Evolutionary conservation across 1,140 invertebrate species (phyloP), one percentile per base, ranked within the genome.

Genomic region (Sesamia nonagrioides): DNA sequence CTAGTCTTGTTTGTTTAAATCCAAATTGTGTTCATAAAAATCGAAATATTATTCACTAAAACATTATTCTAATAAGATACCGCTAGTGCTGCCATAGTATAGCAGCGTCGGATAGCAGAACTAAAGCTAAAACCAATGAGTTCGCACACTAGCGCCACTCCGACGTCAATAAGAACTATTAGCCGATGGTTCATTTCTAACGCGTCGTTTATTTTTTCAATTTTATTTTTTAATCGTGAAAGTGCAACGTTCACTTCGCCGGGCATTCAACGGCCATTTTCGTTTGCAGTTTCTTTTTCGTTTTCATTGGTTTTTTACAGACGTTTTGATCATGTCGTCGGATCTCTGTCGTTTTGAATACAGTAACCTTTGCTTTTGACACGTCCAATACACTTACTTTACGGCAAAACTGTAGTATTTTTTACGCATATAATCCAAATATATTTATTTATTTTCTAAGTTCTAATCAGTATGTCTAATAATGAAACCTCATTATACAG

Each of bases 171-270:
- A 74, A 83, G 86, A 92, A 91, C 89, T 91, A 89, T 88, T 87
- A 80, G 82, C 81, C 84, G 84, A 88, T 91, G 92, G 92, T 93
- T 93, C 92, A 92, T 92, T 92, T 90, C 91, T 89, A 90, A 89
- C 90, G 84, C 85, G 85, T 79, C 79, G 85, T 86, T 89, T 91
- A 91, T 92, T 92, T 92, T 91, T 87, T 86, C 86, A 87, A 75
- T 75, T 93, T 91, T 91, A 85, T 88, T 91, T 92, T 91, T 92
- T 92, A 92, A 92, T 93, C 89, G 92, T 93, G 89, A 93, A 94
- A 94, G 92, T 94, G 92, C 92, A 92, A 92, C 91, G 91, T 93
- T 92, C 92, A 94, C 92, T 92, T 94, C 91, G 88, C 88, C 86
- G 84, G 90, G 87, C 84, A 93, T 94, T 94, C 91, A 92, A 92